Base-by-base conservation (phyloP, 2,888 invertebrate species). In the Plagiodera versicolora region DNA sequence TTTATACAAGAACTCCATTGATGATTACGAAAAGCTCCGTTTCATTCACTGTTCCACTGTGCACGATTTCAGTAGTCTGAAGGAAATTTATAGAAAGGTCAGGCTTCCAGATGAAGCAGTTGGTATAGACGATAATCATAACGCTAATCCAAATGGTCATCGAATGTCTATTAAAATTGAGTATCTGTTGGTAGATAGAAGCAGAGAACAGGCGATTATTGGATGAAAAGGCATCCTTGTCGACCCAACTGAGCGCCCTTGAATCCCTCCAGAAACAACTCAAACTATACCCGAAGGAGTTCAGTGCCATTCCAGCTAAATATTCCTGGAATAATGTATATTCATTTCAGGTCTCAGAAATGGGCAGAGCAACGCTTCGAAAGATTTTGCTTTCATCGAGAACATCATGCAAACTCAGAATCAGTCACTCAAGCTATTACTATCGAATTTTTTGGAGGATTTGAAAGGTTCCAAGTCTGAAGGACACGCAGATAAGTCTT, bases 51-150 rank as follows among this genome's bases (percentile, higher is more conserved):
- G 64, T 45, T 51, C 60, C 1, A 39, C 47, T 1, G 53, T 62
- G 11, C 66, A 66, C 16, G 64, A 66, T n/a, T 56, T 58, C 17
- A 55, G 55, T n/a, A 61, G 50, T 46, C 44, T 66, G 20, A 65
- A 60, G 47, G 62, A 62, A 19, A 60, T 65, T 49, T 49, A 65
- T 17, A 62, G 54, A 54, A 61, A 64, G 61, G 66, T 66, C 54
- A 53, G 39, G 39, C 39, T 39, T 14, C 3, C 3, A 39, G 14
- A 3, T 3, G n/a, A n/a, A n/a, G n/a, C n/a, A n/a, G n/a, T n/a
- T n/a, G n/a, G n/a, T n/a, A n/a, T n/a, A n/a, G n/a, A n/a, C n/a
- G n/a, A n/a, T n/a, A n/a, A n/a, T n/a, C n/a, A n/a, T n/a, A n/a
- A n/a, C n/a, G n/a, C n/a, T n/a, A n/a, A n/a, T n/a, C n/a, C n/a